These are phyloP conservation scores for Dorcus parallelipipedus DNA, from an alignment of 2,888 invertebrate species.

Conservation along the genomic window DNA sequence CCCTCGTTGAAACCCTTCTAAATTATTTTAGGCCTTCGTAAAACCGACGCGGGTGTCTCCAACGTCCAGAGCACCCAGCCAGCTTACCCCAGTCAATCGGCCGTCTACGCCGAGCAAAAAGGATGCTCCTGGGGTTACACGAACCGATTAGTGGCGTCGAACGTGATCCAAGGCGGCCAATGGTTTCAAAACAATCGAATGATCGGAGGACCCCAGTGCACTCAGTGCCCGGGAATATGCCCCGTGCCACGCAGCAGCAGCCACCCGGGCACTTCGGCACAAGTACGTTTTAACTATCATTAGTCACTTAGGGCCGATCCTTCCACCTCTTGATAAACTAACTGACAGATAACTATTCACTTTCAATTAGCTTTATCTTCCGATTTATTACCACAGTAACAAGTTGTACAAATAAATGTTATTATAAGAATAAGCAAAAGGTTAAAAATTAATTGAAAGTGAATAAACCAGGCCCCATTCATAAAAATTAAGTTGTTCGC, in stretches of 20 bases:
- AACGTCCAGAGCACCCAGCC: slow-evolving; percentile 29
- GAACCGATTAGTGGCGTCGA: slow-evolving; percentile 45
- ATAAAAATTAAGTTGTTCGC: not conserved
- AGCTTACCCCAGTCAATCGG: slow-evolving; percentile 45
- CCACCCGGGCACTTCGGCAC: slow-evolving; percentile 40
- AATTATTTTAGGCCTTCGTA: slow-evolving; percentile 39
- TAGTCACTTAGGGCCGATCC: too few species aligned
- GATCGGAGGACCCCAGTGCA: slow-evolving; percentile 45
- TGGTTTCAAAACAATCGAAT: slow-evolving; percentile 41
- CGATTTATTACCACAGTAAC: too few species aligned
- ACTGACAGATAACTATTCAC: too few species aligned
- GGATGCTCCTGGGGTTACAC: slow-evolving; percentile 52
- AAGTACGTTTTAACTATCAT: slow-evolving; percentile 19
- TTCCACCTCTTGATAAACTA: too few species aligned
- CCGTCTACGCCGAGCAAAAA: slow-evolving; percentile 52
- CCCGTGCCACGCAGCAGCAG: slow-evolving; percentile 48
- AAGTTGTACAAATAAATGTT: too few species aligned
- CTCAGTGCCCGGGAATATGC: slow-evolving; percentile 47
- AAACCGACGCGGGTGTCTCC: slow-evolving; percentile 40
- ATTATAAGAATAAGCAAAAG: too few species aligned
- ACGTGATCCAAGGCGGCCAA: slow-evolving; percentile 38
- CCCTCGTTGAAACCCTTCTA: not conserved
- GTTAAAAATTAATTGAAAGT: too few species aligned
- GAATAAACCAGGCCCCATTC: too few species aligned
- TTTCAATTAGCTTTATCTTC: too few species aligned